Evolutionary conservation across 2,888 invertebrate species (phyloP), one percentile per base, ranked within the genome.

Genomic region (Apomyelois bistriatella): DNA sequence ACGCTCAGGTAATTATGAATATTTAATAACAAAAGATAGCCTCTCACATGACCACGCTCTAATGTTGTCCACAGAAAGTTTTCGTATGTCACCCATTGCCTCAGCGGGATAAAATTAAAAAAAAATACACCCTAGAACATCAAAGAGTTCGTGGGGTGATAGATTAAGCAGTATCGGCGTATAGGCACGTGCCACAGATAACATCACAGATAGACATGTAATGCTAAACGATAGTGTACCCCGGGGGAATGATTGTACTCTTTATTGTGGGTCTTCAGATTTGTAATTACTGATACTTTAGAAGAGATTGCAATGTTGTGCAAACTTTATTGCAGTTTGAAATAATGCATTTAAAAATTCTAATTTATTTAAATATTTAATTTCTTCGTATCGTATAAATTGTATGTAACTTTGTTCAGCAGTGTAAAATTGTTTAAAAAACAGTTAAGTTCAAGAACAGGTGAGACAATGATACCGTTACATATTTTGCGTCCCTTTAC

Each of bases 131-230:
- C 54, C 52, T 62, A 61, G 22, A 66, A 80, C 79, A 79, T 85
- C 84, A 86, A 85, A 85, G 83, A 82, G 79, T 79, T 77, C 59
- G 64, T 68, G 66, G 85, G 82, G 81, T 81, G 85, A 84, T 79
- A 79, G 84, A 86, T 85, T 83, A 81, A 71, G 65, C 72, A 58
- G 72, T 82, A 82, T 84, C 82, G 73, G 70, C 66, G 69, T 65
- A 54, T 61, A 56, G 80, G 63, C 87, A 85, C 86, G 87, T 83
- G 84, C 65, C 74, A 58, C 53, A 79, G 85, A 85, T 84, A 83
- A 78, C 70, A 22, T 65, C 55, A 59, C 52, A 42, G 53, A 70
- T 65, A 67, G 58, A 56, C 53, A 37, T 56, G 58, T 60, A 56
- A 63, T 71, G 73, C 70, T 72, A 70, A 78, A 77, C 76, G 74